Evolutionary conservation across 2,113 vertebrate genomes (phyloP), one percentile per base, ranked within the genome.

Genomic region (Plectropomus leopardus): DNA sequence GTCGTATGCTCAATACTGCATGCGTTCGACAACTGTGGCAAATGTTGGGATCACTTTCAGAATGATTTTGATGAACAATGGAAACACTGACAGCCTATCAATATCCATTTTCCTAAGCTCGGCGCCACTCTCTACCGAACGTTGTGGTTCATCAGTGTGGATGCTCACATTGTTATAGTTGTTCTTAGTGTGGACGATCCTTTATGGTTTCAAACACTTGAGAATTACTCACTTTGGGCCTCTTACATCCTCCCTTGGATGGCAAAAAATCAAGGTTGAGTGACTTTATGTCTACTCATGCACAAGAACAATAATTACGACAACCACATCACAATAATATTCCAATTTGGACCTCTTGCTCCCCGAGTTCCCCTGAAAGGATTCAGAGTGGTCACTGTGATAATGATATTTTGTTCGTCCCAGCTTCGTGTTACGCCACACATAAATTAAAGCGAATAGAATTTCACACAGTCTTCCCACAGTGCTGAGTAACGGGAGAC

Each of bases 381-480:
- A 72, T 63, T 72, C 36, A 51, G 65, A 23, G 59, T 26, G 57
- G 59, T 59, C 68, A 68, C n/a, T 47, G 65, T 17, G 54, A 36
- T 76, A 68, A 82, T 80, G 23, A 28, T 71, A n/a, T 82, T 81
- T 81, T 64, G n/a, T 4, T 21, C 44, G 74, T 60, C 50, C 71
- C 34, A 0, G 15, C 70, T 78, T 82, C 3, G 14, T 45, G 36
- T 75, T 30, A 3, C 32, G 3, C 47, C 57, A 53, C 24, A 3
- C 8, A 30, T 45, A 44, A 77, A 78, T 78, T 2, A n/a, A 54
- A 72, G 28, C 15, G 17, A 64, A 60, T 21, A 50, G 28, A 34
- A 75, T 59, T 42, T 48, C 32, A 17, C 21, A 0, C 61, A 58
- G 34, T 54, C 61, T 57, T 80, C 26, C 61, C 21, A 15, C 26